A percentile compares a stretch with the other conserved stretches of the same genome.
Evolutionary conservation across 2,113 vertebrate genomes (phyloP).

Genomic region (Toxotes jaculatrix): DNA sequence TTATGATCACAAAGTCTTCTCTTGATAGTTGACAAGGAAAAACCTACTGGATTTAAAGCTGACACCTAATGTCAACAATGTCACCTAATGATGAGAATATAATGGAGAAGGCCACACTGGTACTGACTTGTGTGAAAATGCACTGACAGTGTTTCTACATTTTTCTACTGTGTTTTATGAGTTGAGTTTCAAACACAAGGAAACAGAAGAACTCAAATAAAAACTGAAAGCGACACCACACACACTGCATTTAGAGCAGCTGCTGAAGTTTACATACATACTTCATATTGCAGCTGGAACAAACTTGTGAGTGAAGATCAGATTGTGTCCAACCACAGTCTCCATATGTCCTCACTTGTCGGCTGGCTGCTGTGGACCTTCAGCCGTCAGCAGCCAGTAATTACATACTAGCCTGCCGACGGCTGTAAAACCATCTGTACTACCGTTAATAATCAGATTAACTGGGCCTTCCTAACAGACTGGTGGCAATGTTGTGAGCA

Average conservation of each 20-base stretch:
- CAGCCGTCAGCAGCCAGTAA: constrained; percentile 5
- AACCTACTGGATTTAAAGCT: too few species aligned
- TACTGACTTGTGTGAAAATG: too few species aligned
- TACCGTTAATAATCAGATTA: constrained; percentile 38
- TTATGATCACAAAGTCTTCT: too few species aligned
- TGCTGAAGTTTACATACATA: background rate
- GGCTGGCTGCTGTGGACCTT: constrained; percentile 29
- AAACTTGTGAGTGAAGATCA: background rate
- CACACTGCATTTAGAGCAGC: background rate
- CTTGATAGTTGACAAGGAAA: too few species aligned
- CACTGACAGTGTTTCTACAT: too few species aligned
- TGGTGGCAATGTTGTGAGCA: background rate
- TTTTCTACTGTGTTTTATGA: too few species aligned
- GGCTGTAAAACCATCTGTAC: constrained; percentile 39
- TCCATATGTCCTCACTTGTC: constrained; percentile 8
- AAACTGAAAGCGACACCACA: background rate
- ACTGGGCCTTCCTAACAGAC: background rate
- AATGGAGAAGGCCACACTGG: too few species aligned
- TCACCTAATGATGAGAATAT: too few species aligned
- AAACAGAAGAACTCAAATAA: too few species aligned
- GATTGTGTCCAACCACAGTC: background rate
- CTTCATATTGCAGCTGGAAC: background rate
- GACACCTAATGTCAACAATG: too few species aligned
- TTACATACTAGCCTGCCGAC: background rate
- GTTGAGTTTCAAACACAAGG: too few species aligned